A percentile compares a stretch with the other conserved stretches of the same genome.
Conservation (phyloP, 35 echinoderm and acorn worm species). For the Apostichopus parvimensis region DNA sequence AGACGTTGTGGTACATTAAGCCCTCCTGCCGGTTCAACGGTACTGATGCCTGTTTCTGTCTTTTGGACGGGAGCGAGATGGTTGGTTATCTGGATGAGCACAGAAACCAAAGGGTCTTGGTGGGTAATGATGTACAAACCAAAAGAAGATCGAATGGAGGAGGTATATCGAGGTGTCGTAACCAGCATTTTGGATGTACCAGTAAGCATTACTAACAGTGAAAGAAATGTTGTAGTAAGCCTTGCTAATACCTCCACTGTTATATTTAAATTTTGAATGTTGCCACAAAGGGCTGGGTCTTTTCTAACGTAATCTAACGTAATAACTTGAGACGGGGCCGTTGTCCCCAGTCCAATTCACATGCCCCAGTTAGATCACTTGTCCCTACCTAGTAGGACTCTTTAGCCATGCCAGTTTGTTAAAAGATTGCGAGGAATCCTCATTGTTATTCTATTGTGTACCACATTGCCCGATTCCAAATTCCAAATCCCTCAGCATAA, state of each 20-base stretch:
- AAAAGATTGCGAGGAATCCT: too few species aligned
- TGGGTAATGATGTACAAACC: conserved; percentile 13
- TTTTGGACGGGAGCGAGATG: conserved; percentile 25
- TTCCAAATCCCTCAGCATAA: too few species aligned
- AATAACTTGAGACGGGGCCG: too few species aligned
- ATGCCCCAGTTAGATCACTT: too few species aligned
- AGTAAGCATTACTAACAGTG: conserved; percentile 28
- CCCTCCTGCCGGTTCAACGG: neutral
- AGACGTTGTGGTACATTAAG: neutral
- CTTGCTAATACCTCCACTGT: neutral
- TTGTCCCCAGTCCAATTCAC: too few species aligned
- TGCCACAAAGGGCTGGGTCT: too few species aligned
- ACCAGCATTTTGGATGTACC: neutral
- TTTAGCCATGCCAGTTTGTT: too few species aligned
- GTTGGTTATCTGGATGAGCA: conserved; percentile 13
- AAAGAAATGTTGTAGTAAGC: conserved; percentile 1
- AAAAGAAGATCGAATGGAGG: conserved; percentile 9
- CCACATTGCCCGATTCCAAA: too few species aligned
- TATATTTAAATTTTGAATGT: too few species aligned
- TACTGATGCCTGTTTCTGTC: neutral
- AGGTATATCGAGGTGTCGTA: neutral
- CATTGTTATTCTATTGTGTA: too few species aligned
- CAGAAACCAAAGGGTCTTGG: neutral
- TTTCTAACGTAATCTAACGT: too few species aligned
- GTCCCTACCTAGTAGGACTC: too few species aligned